A percentile compares a stretch with the other conserved stretches of the same genome.
phyloP scores from a whole-genome alignment of 1,140 invertebrate species.

The Macrobrachium nipponense region DNA sequence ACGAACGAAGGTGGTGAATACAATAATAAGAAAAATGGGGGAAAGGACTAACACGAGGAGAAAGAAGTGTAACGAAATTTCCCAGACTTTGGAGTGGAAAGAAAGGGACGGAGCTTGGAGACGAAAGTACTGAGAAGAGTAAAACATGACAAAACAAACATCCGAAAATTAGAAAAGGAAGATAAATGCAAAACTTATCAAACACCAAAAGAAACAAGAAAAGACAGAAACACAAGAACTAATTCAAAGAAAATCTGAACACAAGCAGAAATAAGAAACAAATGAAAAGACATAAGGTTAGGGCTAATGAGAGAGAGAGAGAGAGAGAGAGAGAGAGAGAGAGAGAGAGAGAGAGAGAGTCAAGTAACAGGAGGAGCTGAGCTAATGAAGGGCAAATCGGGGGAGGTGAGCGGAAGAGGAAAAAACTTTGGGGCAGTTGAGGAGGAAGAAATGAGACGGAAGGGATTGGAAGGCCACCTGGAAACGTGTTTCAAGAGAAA shows the following conservation, averaged over 20 bases:
- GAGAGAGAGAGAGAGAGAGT: slow-evolving; percentile 29
- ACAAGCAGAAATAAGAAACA: not conserved
- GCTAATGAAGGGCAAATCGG: slow-evolving; percentile 13
- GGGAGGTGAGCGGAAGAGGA: slow-evolving; percentile 9
- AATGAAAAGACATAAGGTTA: not conserved
- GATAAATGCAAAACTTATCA: not conserved
- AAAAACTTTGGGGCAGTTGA: not conserved
- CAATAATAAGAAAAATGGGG: too few relatives aligned
- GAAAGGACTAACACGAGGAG: too few relatives aligned
- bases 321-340: not conserved
- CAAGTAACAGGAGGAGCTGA: slow-evolving; percentile 4
- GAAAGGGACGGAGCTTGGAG: not conserved
- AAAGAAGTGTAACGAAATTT: not conserved
- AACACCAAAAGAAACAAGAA: not conserved
- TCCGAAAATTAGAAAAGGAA: not conserved
- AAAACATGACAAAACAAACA: not conserved
- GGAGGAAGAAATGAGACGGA: not conserved
- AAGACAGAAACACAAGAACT: not conserved
- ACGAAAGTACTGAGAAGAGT: not conserved
- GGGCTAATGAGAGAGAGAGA: not conserved
- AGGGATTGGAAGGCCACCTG: not conserved
- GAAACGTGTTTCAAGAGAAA: not conserved
- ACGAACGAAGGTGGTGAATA: not conserved
- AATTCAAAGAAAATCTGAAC: not conserved
- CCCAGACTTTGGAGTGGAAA: not conserved